These are phyloP conservation scores for Glandiceps talaboti DNA, from an alignment of 53 echinoderm and acorn worm species.

Conservation along the genomic window DNA sequence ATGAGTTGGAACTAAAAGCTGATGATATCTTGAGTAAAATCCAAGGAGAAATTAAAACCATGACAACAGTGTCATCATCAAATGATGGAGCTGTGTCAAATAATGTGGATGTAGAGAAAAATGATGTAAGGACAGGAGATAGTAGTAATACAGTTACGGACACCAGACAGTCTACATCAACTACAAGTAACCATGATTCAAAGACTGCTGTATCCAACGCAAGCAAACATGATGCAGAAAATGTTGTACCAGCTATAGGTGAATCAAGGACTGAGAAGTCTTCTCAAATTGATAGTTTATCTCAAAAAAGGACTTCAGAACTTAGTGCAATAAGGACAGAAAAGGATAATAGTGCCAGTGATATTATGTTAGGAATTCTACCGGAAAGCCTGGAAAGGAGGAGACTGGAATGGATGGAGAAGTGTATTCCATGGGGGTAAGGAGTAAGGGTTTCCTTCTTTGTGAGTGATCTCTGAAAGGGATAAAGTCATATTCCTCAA, in stretches of 20 bases:
- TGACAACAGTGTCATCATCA: too few species aligned
- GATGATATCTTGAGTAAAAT: conserved; percentile 51
- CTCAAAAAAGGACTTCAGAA: background rate
- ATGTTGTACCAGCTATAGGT: background rate
- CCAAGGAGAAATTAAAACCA: conserved; percentile 12
- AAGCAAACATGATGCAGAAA: too few species aligned
- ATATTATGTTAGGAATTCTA: background rate
- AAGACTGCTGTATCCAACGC: too few species aligned
- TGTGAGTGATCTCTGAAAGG: too few species aligned
- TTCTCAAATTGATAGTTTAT: background rate
- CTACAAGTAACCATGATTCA: too few species aligned
- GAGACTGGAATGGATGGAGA: conserved; percentile 50
- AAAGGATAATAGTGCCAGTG: background rate
- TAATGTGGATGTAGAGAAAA: too few species aligned
- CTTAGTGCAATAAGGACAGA: conserved; percentile 1
- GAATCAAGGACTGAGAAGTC: background rate
- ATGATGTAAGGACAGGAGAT: too few species aligned
- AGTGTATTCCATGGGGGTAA: conserved; percentile 54
- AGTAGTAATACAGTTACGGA: too few species aligned
- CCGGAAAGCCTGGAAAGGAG: conserved; percentile 30
- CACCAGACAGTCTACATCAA: too few species aligned
- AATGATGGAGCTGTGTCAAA: too few species aligned
- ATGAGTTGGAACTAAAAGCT: conserved; percentile 32
- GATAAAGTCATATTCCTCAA: too few species aligned
- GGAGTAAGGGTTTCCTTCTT: too few species aligned